phyloP scores from a whole-genome alignment of 2,113 vertebrate species.

The Vidua chalybeata region DNA sequence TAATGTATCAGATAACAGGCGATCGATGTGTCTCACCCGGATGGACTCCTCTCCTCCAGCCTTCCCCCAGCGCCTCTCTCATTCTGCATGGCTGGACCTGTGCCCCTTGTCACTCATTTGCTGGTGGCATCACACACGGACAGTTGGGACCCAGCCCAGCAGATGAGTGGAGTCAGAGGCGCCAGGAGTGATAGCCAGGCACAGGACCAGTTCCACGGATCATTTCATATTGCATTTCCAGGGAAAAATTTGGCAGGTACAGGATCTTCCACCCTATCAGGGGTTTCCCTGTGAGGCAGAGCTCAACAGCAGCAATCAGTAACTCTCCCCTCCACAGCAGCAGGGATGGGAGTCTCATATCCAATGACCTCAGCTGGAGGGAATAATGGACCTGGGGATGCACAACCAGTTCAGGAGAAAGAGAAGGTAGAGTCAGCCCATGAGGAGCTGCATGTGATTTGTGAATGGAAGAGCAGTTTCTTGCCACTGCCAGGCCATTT shows the following conservation, averaged over 20 bases:
- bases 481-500: neutral
- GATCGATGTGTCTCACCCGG: neutral
- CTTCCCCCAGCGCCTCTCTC: neutral
- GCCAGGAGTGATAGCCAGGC: neutral
- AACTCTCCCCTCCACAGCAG: neutral
- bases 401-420: neutral
- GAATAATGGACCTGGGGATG: neutral
- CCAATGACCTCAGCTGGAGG: neutral
- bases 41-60: accelerated
- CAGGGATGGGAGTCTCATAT: neutral
- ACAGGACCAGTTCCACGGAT: accelerated
- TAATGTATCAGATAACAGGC: neutral
- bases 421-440: neutral
- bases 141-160: neutral
- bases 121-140: neutral
- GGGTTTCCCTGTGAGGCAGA: neutral
- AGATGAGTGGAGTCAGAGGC: neutral
- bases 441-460: neutral
- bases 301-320: neutral
- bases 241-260: neutral
- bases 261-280: neutral
- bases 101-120: neutral
- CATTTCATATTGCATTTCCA: neutral
- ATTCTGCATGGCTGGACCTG: neutral
- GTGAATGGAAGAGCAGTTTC: neutral